A percentile compares a stretch with the other conserved stretches of the same genome.
Evolutionary conservation across 2,888 invertebrate species (phyloP).

Genomic region (Platycheirus albimanus): DNA sequence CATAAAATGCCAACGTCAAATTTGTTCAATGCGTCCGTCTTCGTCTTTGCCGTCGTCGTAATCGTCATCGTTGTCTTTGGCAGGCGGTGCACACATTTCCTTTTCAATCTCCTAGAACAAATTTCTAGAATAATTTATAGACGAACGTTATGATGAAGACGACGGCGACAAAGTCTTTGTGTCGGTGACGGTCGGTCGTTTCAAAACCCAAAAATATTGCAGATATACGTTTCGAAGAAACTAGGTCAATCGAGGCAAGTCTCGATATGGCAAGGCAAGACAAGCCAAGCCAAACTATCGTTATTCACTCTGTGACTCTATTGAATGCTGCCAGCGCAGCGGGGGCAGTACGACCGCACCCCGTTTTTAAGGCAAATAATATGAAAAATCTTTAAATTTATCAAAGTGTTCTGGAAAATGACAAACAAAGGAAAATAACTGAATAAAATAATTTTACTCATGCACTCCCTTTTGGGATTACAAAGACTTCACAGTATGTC

Average conservation of each 20-base stretch:
- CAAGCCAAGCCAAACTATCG: slow-evolving; percentile 62
- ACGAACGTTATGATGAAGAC: slow-evolving; percentile 25
- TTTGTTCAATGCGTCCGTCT: slow-evolving; percentile 2
- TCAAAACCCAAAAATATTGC: slow-evolving; percentile 60
- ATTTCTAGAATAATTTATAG: slow-evolving; percentile 63
- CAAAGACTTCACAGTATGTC: slow-evolving; percentile 49
- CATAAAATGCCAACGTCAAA: background rate
- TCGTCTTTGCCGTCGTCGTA: background rate
- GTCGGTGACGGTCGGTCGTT: background rate
- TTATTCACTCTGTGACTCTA: slow-evolving; percentile 8
- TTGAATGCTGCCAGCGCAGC: background rate
- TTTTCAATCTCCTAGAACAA: slow-evolving; percentile 46
- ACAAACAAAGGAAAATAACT: slow-evolving; percentile 22
- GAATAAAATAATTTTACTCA: slow-evolving; percentile 18
- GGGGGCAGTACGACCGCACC: slow-evolving; percentile 39
- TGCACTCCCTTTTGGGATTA: slow-evolving; percentile 60
- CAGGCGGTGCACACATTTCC: slow-evolving; percentile 49
- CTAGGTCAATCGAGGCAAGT: slow-evolving; percentile 60
- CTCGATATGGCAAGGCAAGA: slow-evolving; percentile 56
- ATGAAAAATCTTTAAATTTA: slow-evolving; percentile 47
- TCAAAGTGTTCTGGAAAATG: slow-evolving; percentile 13
- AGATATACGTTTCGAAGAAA: slow-evolving; percentile 50
- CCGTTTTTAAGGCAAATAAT: slow-evolving; percentile 44
- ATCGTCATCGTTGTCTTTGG: background rate
- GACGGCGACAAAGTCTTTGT: slow-evolving; percentile 18